Evolutionary conservation across 2,888 invertebrate species (phyloP).

Genomic region (Pristionchus mayeri): DNA sequence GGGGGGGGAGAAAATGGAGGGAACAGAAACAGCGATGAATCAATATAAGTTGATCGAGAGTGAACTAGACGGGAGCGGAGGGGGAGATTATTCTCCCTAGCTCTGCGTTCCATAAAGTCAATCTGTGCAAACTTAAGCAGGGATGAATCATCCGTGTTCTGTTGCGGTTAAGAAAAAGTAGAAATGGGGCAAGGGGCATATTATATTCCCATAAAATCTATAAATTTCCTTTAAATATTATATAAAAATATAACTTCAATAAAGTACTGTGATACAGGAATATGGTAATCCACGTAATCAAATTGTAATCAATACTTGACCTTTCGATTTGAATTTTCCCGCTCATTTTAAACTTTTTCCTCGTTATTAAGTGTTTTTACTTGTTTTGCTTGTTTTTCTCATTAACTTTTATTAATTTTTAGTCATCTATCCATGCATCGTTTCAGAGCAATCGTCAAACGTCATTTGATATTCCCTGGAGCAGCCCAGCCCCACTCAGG

Average conservation of each 20-base stretch:
- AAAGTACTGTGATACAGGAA: background rate
- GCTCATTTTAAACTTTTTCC: slow-evolving; percentile 7
- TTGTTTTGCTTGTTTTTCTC: background rate
- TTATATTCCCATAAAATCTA: background rate
- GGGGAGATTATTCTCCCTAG: background rate
- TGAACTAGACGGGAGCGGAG: slow-evolving; percentile 30
- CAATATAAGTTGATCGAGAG: slow-evolving; percentile 33
- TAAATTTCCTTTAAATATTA: background rate
- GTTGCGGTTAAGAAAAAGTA: background rate
- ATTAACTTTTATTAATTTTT: background rate
- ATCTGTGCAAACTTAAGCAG: slow-evolving; percentile 36
- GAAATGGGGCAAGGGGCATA: background rate
- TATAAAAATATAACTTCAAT: background rate
- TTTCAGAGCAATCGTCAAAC: slow-evolving; percentile 25
- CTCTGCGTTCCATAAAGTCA: background rate
- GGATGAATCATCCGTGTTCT: slow-evolving; percentile 23
- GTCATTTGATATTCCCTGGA: background rate
- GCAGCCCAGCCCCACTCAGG: slow-evolving; percentile 13
- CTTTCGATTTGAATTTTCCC: background rate
- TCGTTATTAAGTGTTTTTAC: background rate
- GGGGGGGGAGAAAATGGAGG: background rate
- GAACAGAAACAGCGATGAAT: slow-evolving; percentile 20
- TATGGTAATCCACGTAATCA: background rate
- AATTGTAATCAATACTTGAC: background rate
- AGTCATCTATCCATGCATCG: no score